Conservation (phyloP, 2,113 vertebrate species). For the Aspiorhynchus laticeps region DNA sequence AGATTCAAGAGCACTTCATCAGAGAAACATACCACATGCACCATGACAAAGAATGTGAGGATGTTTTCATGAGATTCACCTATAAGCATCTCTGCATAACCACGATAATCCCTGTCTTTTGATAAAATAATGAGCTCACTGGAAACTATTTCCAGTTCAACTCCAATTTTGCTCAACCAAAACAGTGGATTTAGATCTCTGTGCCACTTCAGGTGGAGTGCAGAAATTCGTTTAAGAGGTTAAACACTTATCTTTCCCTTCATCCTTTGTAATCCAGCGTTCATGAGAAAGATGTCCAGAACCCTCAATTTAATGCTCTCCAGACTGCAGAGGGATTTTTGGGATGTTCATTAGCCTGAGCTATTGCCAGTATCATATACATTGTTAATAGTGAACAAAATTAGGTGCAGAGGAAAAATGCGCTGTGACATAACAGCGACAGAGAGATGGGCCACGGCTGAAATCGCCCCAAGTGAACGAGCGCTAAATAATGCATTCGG, state of each 20-base stretch:
- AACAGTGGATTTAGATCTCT: slow-evolving; percentile 11
- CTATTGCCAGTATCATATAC: slow-evolving; percentile 41
- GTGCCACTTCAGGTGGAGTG: slow-evolving; percentile 21
- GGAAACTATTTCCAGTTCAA: slow-evolving; percentile 31
- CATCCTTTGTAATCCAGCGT: slow-evolving; percentile 39
- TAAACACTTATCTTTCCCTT: slow-evolving; percentile 43
- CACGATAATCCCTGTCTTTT: background rate
- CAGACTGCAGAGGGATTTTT: slow-evolving; percentile 34
- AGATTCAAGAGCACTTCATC: background rate
- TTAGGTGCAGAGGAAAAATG: slow-evolving; percentile 22
- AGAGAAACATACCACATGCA: too few species aligned
- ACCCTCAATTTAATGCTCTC: slow-evolving; percentile 23
- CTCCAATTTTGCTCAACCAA: background rate
- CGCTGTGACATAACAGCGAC: slow-evolving; percentile 2
- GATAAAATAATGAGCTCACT: slow-evolving; percentile 19
- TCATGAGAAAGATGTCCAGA: slow-evolving; percentile 16
- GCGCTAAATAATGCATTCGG: slow-evolving; percentile 38
- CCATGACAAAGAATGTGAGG: background rate
- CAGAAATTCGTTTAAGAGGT: slow-evolving; percentile 46
- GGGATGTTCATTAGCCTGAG: slow-evolving; percentile 50
- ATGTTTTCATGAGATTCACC: background rate
- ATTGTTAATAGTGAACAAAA: slow-evolving; percentile 51
- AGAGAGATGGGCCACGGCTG: slow-evolving; percentile 18
- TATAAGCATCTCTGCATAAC: background rate
- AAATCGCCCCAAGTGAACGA: slow-evolving; percentile 26